Conservation (phyloP, 1,140 invertebrate genomes). For the Triops longicaudatus region DNA sequence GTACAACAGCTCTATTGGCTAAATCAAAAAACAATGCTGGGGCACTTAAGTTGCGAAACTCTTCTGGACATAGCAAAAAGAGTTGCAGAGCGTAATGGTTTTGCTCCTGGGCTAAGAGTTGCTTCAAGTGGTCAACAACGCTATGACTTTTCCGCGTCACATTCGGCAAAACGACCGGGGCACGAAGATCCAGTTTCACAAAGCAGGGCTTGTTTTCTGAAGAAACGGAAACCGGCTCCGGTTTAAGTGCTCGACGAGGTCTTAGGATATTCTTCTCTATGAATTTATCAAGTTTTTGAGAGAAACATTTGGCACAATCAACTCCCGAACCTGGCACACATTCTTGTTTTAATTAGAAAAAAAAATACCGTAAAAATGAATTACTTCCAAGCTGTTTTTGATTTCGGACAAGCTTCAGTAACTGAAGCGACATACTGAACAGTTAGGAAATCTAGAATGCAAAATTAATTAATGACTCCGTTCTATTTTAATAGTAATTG, state of each 20-base stretch:
- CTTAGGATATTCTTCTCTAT: background rate
- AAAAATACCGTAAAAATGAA: background rate
- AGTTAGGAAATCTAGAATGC: too few species aligned
- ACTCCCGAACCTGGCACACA: background rate
- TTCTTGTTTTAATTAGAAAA: background rate
- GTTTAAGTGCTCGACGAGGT: background rate
- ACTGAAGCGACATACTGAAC: too few species aligned
- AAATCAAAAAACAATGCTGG: background rate
- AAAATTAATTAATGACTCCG: too few species aligned
- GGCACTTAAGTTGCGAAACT: background rate
- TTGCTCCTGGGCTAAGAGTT: background rate
- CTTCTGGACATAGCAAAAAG: background rate
- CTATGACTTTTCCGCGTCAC: background rate
- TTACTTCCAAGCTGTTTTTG: too few species aligned
- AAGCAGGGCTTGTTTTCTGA: too few species aligned
- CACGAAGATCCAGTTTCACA: too few species aligned
- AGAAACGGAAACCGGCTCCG: too few species aligned
- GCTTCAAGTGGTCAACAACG: background rate
- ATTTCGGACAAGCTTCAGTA: too few species aligned
- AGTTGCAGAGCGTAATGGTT: background rate
- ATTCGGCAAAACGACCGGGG: background rate
- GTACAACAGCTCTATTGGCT: background rate
- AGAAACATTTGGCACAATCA: background rate
- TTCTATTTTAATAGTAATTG: too few species aligned
- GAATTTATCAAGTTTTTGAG: background rate